These are phyloP conservation scores for Toxostoma redivivum DNA, from an alignment of 2,113 vertebrate species.

Conservation along the genomic window DNA sequence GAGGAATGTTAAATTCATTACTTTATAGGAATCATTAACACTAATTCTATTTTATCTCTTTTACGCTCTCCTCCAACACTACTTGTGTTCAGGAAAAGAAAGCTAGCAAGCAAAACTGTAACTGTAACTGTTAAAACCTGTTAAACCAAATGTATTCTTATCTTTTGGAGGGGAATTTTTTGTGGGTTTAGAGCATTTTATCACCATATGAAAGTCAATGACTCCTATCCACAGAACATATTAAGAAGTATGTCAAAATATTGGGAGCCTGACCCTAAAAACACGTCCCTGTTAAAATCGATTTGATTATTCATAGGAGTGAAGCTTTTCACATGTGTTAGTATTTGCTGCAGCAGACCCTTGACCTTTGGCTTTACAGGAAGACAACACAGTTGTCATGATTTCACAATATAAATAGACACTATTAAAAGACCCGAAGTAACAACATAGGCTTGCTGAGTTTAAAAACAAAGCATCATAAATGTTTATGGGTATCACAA, in stretches of 20 bases:
- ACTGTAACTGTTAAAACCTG: not conserved
- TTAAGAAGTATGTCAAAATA: constrained; percentile 39
- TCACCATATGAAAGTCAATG: constrained; percentile 1
- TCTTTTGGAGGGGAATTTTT: not conserved
- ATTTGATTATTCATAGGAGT: not conserved
- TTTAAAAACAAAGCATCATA: constrained; percentile 32
- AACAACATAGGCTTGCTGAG: not conserved
- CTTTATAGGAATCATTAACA: not conserved
- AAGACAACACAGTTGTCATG: constrained; percentile 35
- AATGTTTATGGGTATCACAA: constrained; percentile 33
- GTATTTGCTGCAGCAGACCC: constrained; percentile 7
- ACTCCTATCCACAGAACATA: constrained; percentile 2
- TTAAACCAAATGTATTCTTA: not conserved
- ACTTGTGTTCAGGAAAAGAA: not conserved
- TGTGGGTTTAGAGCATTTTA: not conserved
- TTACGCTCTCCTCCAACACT: not conserved
- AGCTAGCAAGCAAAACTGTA: not conserved
- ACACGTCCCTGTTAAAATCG: not conserved
- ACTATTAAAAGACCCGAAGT: not conserved
- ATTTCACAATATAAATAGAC: constrained; percentile 55
- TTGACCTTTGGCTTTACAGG: not conserved
- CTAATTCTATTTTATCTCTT: not conserved
- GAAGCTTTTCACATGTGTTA: constrained; percentile 20
- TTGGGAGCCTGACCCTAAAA: constrained; percentile 17
- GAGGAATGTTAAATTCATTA: not conserved